Percentiles rank a stretch among this genome's conserved stretches.
These are phyloP conservation scores for Orientallactaga bullata DNA, from an alignment of 2,113 vertebrate species.

Conservation along the genomic window DNA sequence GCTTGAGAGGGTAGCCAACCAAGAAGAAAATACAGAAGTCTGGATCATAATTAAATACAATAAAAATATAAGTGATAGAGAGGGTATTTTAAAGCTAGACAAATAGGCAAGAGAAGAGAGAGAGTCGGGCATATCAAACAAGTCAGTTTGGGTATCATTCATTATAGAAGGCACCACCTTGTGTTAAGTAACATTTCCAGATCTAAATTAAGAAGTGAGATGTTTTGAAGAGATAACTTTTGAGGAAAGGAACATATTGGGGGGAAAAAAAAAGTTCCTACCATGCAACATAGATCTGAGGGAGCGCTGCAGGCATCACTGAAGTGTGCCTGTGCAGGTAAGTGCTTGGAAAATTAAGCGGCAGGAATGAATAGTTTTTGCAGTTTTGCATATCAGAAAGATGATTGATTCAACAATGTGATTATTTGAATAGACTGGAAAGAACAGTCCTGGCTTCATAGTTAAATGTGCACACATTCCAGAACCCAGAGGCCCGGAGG, in stretches of 20 bases:
- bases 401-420: background rate
- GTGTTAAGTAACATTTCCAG: background rate
- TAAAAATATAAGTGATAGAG: background rate
- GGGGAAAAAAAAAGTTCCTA: slow-evolving; percentile 35
- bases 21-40: background rate
- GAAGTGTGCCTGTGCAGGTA: background rate
- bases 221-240: slow-evolving; percentile 44
- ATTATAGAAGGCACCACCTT: background rate
- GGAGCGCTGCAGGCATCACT: background rate
- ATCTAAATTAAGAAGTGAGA: slow-evolving; percentile 21
- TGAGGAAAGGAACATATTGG: background rate
- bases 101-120: background rate
- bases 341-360: background rate
- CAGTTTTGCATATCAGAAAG: background rate
- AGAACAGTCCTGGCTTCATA: background rate
- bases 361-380: background rate
- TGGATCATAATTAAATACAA: background rate
- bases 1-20: background rate
- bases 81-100: background rate
- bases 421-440: background rate
- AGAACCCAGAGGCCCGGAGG: background rate
- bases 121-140: background rate
- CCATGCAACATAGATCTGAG: background rate
- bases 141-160: background rate
- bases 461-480: background rate